These are phyloP conservation scores for Eublepharis macularius DNA, from an alignment of 2,113 vertebrate species.

Conservation along the genomic window DNA sequence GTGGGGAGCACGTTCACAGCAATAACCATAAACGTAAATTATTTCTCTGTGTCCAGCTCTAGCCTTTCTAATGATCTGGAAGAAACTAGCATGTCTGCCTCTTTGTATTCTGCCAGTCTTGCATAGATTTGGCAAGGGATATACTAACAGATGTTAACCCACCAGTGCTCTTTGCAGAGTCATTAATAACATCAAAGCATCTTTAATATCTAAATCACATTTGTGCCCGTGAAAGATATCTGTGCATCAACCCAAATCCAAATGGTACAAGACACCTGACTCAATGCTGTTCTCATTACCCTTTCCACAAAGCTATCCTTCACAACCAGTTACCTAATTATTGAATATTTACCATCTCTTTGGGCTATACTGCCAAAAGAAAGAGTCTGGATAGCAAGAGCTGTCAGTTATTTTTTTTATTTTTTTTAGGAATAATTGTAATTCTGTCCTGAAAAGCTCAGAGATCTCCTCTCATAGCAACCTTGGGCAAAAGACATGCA, in stretches of 20 bases:
- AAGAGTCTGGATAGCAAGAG: background rate
- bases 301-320: background rate
- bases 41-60: background rate
- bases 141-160: background rate
- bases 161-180: background rate
- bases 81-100: background rate
- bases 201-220: background rate
- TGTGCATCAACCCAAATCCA: background rate
- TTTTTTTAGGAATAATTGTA: background rate
- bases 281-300: background rate
- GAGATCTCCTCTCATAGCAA: background rate
- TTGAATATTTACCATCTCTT: background rate
- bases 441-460: background rate
- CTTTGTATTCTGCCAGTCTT: background rate
- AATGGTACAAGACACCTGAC: background rate
- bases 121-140: background rate
- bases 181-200: background rate
- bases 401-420: no score
- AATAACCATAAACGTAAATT: background rate
- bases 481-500: background rate
- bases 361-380: background rate
- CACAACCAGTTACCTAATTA: background rate
- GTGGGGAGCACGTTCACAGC: background rate
- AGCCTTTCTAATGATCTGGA: background rate
- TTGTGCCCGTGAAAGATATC: background rate